A percentile compares a stretch with the other conserved stretches of the same genome.
phyloP scores from a whole-genome alignment of 2,888 invertebrate genomes.

The Agriopis aurantiaria region DNA sequence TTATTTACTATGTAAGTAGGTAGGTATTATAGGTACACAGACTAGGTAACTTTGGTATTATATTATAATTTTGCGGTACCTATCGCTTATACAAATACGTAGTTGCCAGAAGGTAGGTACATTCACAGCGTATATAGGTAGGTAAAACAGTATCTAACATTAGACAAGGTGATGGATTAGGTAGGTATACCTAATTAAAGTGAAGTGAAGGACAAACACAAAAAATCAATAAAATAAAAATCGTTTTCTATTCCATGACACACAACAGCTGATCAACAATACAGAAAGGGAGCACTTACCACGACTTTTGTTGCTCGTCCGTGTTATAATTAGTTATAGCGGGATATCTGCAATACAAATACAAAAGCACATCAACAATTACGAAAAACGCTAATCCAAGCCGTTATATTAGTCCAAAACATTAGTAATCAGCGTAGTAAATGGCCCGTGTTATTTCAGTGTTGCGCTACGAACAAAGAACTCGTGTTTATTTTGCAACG shows the following conservation, averaged over 20 bases:
- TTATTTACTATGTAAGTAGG: too few relatives aligned
- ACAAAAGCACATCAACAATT: constrained; percentile 60
- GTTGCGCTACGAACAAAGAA: constrained; percentile 80
- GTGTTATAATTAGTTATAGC: constrained; percentile 81
- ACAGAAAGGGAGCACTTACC: constrained; percentile 68
- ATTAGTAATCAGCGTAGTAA: constrained; percentile 59
- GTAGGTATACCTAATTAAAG: constrained; percentile 5
- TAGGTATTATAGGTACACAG: too few relatives aligned
- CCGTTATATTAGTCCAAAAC: constrained; percentile 48
- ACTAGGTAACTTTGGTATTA: too few relatives aligned
- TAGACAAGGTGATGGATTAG: not conserved
- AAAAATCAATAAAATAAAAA: constrained; percentile 68
- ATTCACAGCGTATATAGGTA: too few relatives aligned
- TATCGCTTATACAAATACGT: too few relatives aligned
- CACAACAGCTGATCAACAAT: constrained; percentile 59
- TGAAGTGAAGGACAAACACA: constrained; percentile 57
- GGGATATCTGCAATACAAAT: constrained; percentile 81
- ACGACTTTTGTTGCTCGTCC: constrained; percentile 73
- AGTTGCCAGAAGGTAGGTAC: too few relatives aligned
- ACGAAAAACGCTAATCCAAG: constrained; percentile 54
- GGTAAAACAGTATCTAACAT: not conserved
- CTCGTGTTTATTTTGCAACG: constrained; percentile 71
- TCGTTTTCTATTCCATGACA: constrained; percentile 49
- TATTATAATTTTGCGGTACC: too few relatives aligned
- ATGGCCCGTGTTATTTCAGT: constrained; percentile 53